Percentiles rank a stretch among this genome's conserved stretches.
These are phyloP conservation scores for Zaprionus ghesquierei DNA, from an alignment of 1,140 invertebrate species.

Conservation along the genomic window DNA sequence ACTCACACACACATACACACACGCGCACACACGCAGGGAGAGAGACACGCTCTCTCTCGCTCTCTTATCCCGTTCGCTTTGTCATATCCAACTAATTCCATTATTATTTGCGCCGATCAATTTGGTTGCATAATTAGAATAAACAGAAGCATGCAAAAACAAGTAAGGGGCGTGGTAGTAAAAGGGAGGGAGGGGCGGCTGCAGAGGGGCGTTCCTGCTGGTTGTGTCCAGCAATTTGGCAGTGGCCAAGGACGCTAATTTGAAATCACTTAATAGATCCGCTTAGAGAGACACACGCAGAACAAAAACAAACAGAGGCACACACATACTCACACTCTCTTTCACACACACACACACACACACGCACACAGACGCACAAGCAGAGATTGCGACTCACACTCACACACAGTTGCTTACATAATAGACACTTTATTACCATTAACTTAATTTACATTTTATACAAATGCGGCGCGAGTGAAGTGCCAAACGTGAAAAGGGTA, in stretches of 20 bases:
- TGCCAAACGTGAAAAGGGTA: slow-evolving; percentile 57
- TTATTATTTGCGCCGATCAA: neutral
- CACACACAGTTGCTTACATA: slow-evolving; percentile 57
- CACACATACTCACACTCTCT: slow-evolving; percentile 6
- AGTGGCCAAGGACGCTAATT: slow-evolving; percentile 39
- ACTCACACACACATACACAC: neutral
- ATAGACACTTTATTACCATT: slow-evolving; percentile 79
- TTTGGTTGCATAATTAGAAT: neutral
- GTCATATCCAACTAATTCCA: neutral
- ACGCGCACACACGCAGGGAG: neutral
- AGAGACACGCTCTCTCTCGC: slow-evolving; percentile 7
- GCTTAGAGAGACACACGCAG: slow-evolving; percentile 23
- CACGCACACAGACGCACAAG: slow-evolving; percentile 2
- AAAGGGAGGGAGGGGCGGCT: too few species aligned
- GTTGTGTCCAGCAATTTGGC: slow-evolving; percentile 5
- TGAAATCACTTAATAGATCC: slow-evolving; percentile 67
- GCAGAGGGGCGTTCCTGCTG: neutral
- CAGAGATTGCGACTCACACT: slow-evolving; percentile 16
- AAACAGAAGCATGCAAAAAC: neutral
- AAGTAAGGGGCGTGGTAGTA: too few species aligned
- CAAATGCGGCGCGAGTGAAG: slow-evolving; percentile 64
- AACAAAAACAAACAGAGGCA: slow-evolving; percentile 3
- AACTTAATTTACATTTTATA: slow-evolving; percentile 78
- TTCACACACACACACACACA: slow-evolving; percentile 2
- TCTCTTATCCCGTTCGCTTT: neutral